Conservation (phyloP, 2,113 vertebrate genomes). For the Pomatostomus ruficeps region DNA sequence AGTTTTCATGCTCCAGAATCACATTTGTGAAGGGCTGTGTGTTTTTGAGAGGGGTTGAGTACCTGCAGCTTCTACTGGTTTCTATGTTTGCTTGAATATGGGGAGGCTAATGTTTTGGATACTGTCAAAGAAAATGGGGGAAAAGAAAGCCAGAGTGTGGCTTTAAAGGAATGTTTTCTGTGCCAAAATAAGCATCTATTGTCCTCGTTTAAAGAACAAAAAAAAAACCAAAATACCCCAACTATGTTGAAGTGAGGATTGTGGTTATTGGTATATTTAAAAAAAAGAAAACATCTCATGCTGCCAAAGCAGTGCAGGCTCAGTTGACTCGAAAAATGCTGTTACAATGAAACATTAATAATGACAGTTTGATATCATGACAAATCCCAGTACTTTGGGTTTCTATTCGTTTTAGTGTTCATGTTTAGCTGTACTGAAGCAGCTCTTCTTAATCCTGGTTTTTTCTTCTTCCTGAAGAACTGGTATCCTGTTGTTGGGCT, state of each 20-base stretch:
- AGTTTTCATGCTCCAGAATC: not conserved
- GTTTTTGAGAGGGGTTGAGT: not conserved
- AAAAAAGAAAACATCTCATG: not conserved
- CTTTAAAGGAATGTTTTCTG: not conserved
- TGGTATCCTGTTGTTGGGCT: not conserved
- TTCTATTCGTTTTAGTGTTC: not conserved
- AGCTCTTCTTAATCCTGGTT: not conserved
- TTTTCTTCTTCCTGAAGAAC: not conserved
- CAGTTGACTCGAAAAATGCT: not conserved
- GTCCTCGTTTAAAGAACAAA: not conserved
- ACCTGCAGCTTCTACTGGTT: not conserved
- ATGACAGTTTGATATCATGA: not conserved
- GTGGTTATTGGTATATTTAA: not conserved
- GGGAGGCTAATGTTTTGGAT: not conserved
- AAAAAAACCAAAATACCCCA: not conserved
- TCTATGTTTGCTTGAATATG: not conserved
- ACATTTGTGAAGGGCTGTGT: not conserved
- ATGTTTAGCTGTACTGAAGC: not conserved
- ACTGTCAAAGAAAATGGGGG: not conserved
- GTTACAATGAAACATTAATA: not conserved
- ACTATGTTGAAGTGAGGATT: not conserved
- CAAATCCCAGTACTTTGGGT: not conserved
- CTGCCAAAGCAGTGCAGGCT: not conserved
- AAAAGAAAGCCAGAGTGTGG: not conserved
- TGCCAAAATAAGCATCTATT: not conserved